phyloP scores from a whole-genome alignment of 2,888 invertebrate species.

The Hemicrepidius hirtus region DNA sequence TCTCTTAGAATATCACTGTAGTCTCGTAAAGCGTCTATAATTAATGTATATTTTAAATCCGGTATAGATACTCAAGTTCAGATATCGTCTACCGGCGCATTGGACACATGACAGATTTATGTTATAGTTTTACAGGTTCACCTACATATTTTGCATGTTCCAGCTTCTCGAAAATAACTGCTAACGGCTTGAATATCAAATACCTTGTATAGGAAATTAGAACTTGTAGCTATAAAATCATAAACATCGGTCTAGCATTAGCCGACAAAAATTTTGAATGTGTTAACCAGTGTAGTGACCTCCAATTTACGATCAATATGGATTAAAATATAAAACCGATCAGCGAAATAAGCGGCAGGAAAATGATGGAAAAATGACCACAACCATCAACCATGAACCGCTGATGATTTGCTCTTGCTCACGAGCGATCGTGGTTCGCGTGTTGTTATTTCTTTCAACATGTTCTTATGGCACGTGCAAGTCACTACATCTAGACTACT shows the following conservation, averaged over 20 bases:
- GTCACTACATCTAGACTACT: constrained; percentile 59
- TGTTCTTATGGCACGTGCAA: constrained; percentile 64
- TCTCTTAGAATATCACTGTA: constrained; percentile 14
- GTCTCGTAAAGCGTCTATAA: constrained; percentile 18
- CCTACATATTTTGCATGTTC: constrained; percentile 42
- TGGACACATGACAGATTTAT: constrained; percentile 26
- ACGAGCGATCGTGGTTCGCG: constrained; percentile 66
- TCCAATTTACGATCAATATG: constrained; percentile 28
- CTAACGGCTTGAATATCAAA: constrained; percentile 19
- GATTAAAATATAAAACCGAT: constrained; percentile 2
- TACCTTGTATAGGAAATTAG: constrained; percentile 21
- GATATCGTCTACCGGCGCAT: constrained; percentile 25
- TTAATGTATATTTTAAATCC: constrained; percentile 27
- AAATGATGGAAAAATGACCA: constrained; percentile 59
- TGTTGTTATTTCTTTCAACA: constrained; percentile 61
- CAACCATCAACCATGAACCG: constrained; percentile 54
- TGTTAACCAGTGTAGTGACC: constrained; percentile 11
- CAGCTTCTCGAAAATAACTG: constrained; percentile 15
- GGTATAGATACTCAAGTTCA: constrained; percentile 14
- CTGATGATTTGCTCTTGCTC: constrained; percentile 57
- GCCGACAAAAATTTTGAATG: background rate
- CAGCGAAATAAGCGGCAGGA: constrained; percentile 39
- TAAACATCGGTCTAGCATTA: constrained; percentile 12
- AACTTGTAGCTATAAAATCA: constrained; percentile 22
- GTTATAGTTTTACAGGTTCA: constrained; percentile 23